Evolutionary conservation across 2,888 invertebrate genomes (phyloP).

Genomic region (Drosophila rubida): DNA sequence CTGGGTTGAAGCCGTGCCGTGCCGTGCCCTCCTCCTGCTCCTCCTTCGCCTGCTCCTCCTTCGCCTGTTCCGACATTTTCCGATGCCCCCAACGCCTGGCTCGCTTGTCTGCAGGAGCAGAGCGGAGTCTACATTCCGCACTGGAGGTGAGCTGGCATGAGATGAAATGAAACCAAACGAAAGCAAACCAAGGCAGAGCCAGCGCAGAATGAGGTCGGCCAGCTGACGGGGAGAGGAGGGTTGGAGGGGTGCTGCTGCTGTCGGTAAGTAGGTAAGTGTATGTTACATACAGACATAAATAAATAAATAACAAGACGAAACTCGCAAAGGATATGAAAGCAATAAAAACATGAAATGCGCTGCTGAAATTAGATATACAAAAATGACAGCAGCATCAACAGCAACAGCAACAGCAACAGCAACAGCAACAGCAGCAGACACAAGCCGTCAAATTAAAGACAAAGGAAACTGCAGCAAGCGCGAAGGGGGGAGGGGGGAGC

Average conservation of each 20-base stretch:
- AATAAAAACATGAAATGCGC: slow-evolving; percentile 66
- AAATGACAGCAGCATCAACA: slow-evolving; percentile 28
- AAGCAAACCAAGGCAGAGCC: slow-evolving; percentile 38
- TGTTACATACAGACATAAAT: slow-evolving; percentile 57
- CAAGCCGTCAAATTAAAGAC: slow-evolving; percentile 19
- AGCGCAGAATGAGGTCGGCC: slow-evolving; percentile 27
- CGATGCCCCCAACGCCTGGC: neutral
- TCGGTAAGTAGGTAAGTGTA: slow-evolving; percentile 72
- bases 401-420: slow-evolving; percentile 6
- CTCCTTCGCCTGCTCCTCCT: no score
- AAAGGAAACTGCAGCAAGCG: slow-evolving; percentile 38
- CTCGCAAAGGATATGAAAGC: slow-evolving; percentile 58
- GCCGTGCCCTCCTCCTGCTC: neutral
- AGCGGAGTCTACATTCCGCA: slow-evolving; percentile 7
- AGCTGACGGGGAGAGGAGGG: neutral
- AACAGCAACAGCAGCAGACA: slow-evolving; percentile 6
- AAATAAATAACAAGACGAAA: slow-evolving; percentile 58
- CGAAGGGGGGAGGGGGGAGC: neutral
- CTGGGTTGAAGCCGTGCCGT: slow-evolving; percentile 33
- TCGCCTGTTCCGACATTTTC: no score
- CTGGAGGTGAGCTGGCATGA: slow-evolving; percentile 44
- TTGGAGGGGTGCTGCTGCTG: slow-evolving; percentile 7
- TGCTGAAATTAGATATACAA: slow-evolving; percentile 55
- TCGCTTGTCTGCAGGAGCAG: neutral
- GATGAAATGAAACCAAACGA: slow-evolving; percentile 74